These are phyloP conservation scores for Periophthalmodon schlosseri DNA, from an alignment of 2,113 vertebrate species.

Conservation along the genomic window DNA sequence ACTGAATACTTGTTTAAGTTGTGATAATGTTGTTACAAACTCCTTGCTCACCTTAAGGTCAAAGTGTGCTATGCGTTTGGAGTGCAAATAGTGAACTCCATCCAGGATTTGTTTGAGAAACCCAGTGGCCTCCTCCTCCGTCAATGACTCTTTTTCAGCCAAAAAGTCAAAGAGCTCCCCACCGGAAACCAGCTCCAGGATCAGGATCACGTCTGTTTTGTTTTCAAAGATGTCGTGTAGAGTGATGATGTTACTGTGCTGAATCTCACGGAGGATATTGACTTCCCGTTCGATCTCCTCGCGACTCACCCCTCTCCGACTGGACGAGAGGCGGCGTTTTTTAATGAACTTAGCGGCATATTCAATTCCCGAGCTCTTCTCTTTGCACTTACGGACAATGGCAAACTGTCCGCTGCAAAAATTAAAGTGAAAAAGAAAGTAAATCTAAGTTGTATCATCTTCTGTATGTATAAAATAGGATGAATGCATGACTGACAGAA, in stretches of 20 bases:
- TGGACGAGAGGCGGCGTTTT: constrained; percentile 93
- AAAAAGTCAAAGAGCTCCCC: constrained; percentile 96
- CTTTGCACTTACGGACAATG: constrained; percentile 92
- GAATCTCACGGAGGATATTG: constrained; percentile 94
- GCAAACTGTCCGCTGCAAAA: constrained; percentile 89
- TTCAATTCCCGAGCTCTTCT: constrained; percentile 82
- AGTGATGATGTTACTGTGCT: constrained; percentile 98
- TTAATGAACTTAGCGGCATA: constrained; percentile 98
- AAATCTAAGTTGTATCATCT: background rate
- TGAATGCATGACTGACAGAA: too few relatives aligned
- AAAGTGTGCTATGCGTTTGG: constrained; percentile 94
- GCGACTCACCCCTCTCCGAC: constrained; percentile 91
- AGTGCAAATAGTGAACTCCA: constrained; percentile 93
- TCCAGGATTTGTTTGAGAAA: constrained; percentile 98
- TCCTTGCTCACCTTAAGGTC: constrained; percentile 88
- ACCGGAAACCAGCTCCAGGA: constrained; percentile 94
- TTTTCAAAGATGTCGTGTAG: constrained; percentile 98
- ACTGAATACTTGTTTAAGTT: too few relatives aligned
- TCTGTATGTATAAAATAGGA: too few relatives aligned
- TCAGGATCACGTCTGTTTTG: constrained; percentile 96
- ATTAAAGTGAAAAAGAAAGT: background rate
- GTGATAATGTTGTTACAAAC: too few relatives aligned
- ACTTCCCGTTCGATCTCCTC: constrained; percentile 98
- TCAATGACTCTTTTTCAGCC: constrained; percentile 95
- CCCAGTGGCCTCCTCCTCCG: constrained; percentile 95